These are phyloP conservation scores for Cardiocondyla obscurior DNA, from an alignment of 1,140 invertebrate species.

Conservation along the genomic window DNA sequence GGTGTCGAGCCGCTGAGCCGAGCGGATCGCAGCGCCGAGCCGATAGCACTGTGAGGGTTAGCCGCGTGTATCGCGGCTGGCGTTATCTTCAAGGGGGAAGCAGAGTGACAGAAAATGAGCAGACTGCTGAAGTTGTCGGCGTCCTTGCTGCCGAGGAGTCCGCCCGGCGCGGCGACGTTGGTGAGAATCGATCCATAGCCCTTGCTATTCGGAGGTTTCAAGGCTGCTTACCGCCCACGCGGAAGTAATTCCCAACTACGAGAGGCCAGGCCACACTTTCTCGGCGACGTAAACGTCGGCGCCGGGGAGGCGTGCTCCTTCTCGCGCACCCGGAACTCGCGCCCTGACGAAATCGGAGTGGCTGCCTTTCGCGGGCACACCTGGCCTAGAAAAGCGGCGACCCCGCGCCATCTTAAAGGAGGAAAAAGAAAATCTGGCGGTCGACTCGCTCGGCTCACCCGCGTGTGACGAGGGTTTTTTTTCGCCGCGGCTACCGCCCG, in stretches of 20 bases:
- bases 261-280: too few relatives aligned
- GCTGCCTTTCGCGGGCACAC: neutral
- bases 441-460: neutral
- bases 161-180: slow-evolving; percentile 67
- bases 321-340: too few relatives aligned
- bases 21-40: neutral
- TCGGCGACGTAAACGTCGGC: too few relatives aligned
- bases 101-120: slow-evolving; percentile 67
- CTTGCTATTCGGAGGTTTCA: too few relatives aligned
- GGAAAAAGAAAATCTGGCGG: neutral
- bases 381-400: slow-evolving; percentile 1
- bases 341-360: too few relatives aligned
- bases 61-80: slow-evolving; percentile 26
- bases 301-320: too few relatives aligned
- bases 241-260: too few relatives aligned
- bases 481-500: slow-evolving; percentile 21
- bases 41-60: slow-evolving; percentile 50
- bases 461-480: too few relatives aligned
- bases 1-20: neutral
- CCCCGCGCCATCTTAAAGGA: slow-evolving; percentile 47
- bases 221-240: too few relatives aligned
- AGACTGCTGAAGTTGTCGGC: slow-evolving; percentile 77
- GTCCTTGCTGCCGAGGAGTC: slow-evolving; percentile 71
- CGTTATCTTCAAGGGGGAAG: neutral
- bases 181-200: too few relatives aligned